Evolutionary conservation across 2,888 invertebrate species (phyloP), one percentile per base, ranked within the genome.

Genomic region (Euphydryas editha): DNA sequence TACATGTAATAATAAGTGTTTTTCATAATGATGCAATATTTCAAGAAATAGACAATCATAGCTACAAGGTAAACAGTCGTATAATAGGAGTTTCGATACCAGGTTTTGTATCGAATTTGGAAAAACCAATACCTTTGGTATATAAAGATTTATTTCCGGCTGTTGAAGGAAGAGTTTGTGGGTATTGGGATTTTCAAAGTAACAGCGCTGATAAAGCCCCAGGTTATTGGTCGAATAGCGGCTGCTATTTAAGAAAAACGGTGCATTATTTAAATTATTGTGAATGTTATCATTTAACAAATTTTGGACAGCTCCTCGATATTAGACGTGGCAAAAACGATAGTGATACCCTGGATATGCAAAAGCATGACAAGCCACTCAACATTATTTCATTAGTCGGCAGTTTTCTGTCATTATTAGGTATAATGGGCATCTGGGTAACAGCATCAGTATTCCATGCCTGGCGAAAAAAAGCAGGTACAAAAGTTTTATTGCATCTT

Each of bases 401-500:
- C 0, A 94, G 94, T 72, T 89, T 92, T 13, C 77, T 95, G 4
- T 95, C 95, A 0, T 78, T 95, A 39, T 71, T 93, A 2, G 95
- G 95, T 20, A 87, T 95, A 36, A 64, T 87, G n/a, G 92, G 94
- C 2, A 94, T 95, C 67, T 92, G 94, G 80, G 77, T 93, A 18
- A 95, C 95, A 0, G 95, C 94, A 1, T 81, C 91, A 13, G 76
- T 94, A 10, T 95, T 95, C 76, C 86, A 90, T 68, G 90, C 93
- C 47, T 94, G 95, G 93, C 92, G 95, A 17, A 90, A 93, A 75
- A 93, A 94, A 74, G 91, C 95, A 0, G 94, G 95, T 0, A 95
- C 95, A 46, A 95, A 95, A 83, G 93, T 95, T 10, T 83, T 96
- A 30, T 85, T 95, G 37, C 94, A 95, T 77, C 83, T 96, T 57